These are phyloP conservation scores for Zaprionus capensis DNA, from an alignment of 1,140 invertebrate species.

Conservation along the genomic window DNA sequence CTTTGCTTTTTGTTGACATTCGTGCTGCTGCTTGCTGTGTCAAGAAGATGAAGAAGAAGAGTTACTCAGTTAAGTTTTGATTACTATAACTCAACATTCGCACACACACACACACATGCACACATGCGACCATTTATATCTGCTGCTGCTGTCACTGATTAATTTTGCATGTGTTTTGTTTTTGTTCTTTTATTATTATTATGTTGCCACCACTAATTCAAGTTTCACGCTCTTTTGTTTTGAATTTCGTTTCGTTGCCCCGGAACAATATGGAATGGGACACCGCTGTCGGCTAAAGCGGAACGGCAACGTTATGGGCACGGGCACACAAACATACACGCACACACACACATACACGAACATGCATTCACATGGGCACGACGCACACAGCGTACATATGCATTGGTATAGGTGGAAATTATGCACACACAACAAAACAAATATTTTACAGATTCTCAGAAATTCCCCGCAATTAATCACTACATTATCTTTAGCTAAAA, in stretches of 20 bases:
- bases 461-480: constrained; percentile 50
- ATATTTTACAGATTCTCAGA: constrained; percentile 36
- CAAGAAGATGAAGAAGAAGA: constrained; percentile 44
- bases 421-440: constrained; percentile 67
- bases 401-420: constrained; percentile 49
- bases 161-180: constrained; percentile 32
- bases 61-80: constrained; percentile 21
- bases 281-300: constrained; percentile 39
- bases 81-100: background rate
- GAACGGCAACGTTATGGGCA: constrained; percentile 46
- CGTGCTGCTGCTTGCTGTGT: constrained; percentile 16
- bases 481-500: constrained; percentile 27
- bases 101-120: constrained; percentile 5
- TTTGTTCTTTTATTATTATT: constrained; percentile 23
- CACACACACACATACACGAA: constrained; percentile 16
- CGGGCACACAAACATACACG: constrained; percentile 15
- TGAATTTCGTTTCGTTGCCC: constrained; percentile 30
- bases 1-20: constrained; percentile 53
- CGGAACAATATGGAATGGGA: constrained; percentile 43
- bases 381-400: constrained; percentile 18
- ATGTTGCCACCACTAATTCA: constrained; percentile 34
- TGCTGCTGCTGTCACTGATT: constrained; percentile 18
- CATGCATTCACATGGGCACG: constrained; percentile 15
- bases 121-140: constrained; percentile 9
- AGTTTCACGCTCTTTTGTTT: constrained; percentile 52